Evolutionary conservation across 2,888 invertebrate genomes (phyloP).

Genomic region (Amblyjoppa proteus): DNA sequence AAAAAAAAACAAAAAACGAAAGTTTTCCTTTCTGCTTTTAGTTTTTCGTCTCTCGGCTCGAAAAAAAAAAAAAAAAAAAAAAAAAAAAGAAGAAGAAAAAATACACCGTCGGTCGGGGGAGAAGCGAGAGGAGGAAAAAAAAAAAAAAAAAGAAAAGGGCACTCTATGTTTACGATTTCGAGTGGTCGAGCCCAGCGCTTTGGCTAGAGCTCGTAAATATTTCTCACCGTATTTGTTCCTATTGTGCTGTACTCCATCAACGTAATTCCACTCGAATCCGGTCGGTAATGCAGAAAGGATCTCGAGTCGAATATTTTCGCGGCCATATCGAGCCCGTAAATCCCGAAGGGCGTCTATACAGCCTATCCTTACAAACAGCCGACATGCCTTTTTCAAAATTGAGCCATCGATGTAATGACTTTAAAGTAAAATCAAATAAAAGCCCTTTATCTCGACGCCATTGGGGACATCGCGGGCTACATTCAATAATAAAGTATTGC

Average conservation of each 20-base stretch:
- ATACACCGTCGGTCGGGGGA: constrained; percentile 17
- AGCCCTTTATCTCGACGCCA: neutral
- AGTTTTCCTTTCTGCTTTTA: constrained; percentile 50
- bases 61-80: constrained; percentile 21
- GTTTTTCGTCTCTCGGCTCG: constrained; percentile 33
- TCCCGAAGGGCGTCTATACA: no score
- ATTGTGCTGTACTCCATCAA: constrained; percentile 18
- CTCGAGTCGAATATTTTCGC: neutral
- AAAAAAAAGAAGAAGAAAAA: constrained; percentile 39
- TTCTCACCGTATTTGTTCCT: constrained; percentile 9
- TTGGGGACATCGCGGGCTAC: neutral
- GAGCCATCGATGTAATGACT: no score
- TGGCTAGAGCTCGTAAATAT: constrained; percentile 55
- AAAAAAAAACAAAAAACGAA: constrained; percentile 22
- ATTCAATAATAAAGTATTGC: neutral
- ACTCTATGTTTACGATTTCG: constrained; percentile 50
- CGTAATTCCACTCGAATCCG: constrained; percentile 11
- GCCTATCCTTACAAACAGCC: no score
- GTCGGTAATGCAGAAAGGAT: neutral
- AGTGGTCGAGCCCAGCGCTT: constrained; percentile 18
- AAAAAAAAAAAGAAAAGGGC: constrained; percentile 52
- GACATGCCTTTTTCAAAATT: no score
- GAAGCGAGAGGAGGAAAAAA: constrained; percentile 48
- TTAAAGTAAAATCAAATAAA: neutral
- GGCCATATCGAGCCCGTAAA: neutral